Evolutionary conservation across 2,888 invertebrate genomes (phyloP).

Genomic region (Rhodophaea formosa): DNA sequence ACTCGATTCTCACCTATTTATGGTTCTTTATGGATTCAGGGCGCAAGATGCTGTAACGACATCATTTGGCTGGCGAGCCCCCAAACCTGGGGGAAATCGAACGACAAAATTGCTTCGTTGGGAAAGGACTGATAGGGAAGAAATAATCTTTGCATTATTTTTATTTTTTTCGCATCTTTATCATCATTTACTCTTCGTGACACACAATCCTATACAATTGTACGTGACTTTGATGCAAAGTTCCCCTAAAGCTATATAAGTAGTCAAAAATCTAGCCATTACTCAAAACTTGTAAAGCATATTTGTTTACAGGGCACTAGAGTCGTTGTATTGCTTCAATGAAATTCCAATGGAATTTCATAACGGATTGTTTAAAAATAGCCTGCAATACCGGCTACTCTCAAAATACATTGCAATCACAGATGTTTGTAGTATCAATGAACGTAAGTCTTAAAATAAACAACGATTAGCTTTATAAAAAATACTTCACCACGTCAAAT

Average conservation of each 20-base stretch:
- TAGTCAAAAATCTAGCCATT: no score
- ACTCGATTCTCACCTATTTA: slow-evolving; percentile 1
- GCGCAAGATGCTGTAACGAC: neutral
- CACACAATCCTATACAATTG: no score
- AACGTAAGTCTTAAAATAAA: slow-evolving; percentile 6
- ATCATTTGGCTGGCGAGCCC: neutral
- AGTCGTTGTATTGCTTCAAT: neutral
- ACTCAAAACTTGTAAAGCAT: no score
- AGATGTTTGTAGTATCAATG: neutral
- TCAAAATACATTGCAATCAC: neutral
- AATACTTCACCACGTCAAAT: slow-evolving; percentile 1
- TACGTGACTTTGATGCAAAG: no score
- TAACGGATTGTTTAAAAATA: neutral
- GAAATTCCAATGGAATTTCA: neutral
- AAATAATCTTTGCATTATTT: no score
- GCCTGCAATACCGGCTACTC: neutral
- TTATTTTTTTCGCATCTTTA: no score
- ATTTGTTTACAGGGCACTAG: neutral
- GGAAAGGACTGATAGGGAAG: neutral
- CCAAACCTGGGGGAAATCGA: neutral
- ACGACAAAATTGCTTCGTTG: neutral
- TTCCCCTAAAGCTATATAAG: no score
- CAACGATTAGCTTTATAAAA: neutral
- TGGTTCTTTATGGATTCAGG: neutral
- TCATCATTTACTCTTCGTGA: no score